A percentile compares a stretch with the other conserved stretches of the same genome.
These are phyloP conservation scores for Picus viridis DNA, from an alignment of 2,797 vertebrate species.

Conservation along the genomic window DNA sequence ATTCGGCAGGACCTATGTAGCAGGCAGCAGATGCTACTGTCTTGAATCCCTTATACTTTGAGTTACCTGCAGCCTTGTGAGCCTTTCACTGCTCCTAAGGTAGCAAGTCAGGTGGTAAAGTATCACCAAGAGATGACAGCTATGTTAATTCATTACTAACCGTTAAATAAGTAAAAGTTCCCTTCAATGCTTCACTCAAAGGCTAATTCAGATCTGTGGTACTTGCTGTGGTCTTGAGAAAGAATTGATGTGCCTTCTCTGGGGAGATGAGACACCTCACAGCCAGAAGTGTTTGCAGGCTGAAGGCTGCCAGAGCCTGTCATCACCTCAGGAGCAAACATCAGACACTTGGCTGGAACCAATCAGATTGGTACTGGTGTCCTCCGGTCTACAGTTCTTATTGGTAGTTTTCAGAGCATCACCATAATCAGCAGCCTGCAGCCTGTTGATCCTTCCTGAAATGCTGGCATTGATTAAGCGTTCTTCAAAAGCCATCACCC, in stretches of 20 bases:
- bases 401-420: background rate
- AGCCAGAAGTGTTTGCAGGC: background rate
- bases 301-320: background rate
- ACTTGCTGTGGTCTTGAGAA: background rate
- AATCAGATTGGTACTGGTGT: background rate
- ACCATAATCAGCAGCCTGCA: background rate
- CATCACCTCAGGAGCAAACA: background rate
- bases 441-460: background rate
- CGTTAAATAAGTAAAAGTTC: background rate
- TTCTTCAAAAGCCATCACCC: background rate
- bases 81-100: background rate
- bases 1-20: background rate
- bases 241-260: background rate
- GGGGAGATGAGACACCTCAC: background rate
- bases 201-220: background rate
- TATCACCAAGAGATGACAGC: background rate
- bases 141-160: background rate
- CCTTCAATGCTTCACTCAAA: background rate
- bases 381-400: background rate
- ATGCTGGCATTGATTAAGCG: background rate
- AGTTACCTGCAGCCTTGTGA: background rate
- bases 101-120: background rate
- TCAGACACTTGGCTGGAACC: background rate
- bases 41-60: background rate
- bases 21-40: background rate